phyloP scores from a whole-genome alignment of 2,113 vertebrate genomes.

The Arenaria interpres region DNA sequence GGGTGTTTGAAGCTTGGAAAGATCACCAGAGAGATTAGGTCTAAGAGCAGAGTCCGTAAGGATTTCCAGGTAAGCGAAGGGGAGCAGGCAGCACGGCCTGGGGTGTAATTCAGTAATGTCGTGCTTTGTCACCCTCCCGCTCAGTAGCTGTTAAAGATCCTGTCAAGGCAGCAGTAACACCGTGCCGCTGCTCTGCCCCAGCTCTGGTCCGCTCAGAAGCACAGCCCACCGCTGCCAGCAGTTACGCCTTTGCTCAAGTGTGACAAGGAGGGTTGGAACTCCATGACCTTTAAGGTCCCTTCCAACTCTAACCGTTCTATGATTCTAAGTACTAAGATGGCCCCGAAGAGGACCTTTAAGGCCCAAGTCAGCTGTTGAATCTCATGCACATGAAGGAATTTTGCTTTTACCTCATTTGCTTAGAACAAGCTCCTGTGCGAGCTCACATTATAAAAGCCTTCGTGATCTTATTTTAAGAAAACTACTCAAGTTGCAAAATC shows the following conservation, averaged over 20 bases:
- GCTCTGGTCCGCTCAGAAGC: neutral
- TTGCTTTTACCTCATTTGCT: neutral
- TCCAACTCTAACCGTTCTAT: no score
- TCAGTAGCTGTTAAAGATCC: neutral
- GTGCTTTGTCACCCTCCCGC: neutral
- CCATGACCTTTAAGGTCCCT: no score
- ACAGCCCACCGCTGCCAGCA: no score
- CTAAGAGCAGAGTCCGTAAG: neutral
- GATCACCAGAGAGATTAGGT: neutral
- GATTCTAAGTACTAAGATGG: no score
- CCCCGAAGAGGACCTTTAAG: no score
- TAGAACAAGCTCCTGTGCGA: neutral
- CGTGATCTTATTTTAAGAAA: neutral
- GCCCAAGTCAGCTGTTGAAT: no score
- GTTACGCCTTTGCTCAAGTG: no score
- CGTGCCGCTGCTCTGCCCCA: neutral
- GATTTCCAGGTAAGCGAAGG: neutral
- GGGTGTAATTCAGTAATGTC: neutral
- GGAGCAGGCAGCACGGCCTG: neutral
- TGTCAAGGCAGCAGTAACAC: neutral
- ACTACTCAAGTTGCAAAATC: neutral
- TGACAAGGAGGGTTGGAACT: no score
- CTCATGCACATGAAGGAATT: neutral
- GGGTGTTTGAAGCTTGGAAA: neutral
- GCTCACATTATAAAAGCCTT: neutral